Conservation (phyloP, 2,888 invertebrate genomes). For the Chrysolina americana region DNA sequence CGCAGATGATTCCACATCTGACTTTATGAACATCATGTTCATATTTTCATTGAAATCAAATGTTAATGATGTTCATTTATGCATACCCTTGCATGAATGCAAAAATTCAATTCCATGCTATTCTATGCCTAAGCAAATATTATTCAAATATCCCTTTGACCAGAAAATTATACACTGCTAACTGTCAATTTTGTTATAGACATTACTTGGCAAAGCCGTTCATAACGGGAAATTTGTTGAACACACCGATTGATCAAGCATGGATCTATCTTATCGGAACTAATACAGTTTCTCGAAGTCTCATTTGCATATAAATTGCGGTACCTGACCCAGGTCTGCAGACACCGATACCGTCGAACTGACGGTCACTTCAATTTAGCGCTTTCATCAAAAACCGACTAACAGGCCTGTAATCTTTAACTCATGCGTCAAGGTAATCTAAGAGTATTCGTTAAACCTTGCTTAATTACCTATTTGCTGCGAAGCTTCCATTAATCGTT, state of each 20-base stretch:
- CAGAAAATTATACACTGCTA: neutral
- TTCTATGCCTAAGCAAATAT: too few relatives aligned
- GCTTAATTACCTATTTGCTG: too few relatives aligned
- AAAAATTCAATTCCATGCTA: too few relatives aligned
- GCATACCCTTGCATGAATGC: too few relatives aligned
- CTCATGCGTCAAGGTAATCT: neutral
- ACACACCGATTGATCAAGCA: slow-evolving; percentile 31
- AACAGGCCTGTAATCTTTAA: neutral
- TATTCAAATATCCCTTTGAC: too few relatives aligned
- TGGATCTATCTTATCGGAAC: slow-evolving; percentile 37
- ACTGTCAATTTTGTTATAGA: neutral
- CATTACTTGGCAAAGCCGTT: neutral
- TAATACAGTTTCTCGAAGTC: slow-evolving; percentile 37
- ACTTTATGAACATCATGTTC: too few relatives aligned
- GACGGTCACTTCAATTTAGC: slow-evolving; percentile 25
- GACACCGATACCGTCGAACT: slow-evolving; percentile 35
- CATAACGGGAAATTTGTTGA: neutral
- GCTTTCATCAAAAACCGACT: slow-evolving; percentile 7
- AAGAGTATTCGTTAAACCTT: too few relatives aligned
- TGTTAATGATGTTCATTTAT: too few relatives aligned
- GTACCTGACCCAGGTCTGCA: slow-evolving; percentile 42
- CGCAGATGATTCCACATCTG: too few relatives aligned
- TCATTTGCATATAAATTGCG: slow-evolving; percentile 43
- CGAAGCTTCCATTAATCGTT: too few relatives aligned
- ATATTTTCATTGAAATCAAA: too few relatives aligned